Conservation (phyloP, 2,113 vertebrate genomes). For the Phrynosoma blainvillii region DNA sequence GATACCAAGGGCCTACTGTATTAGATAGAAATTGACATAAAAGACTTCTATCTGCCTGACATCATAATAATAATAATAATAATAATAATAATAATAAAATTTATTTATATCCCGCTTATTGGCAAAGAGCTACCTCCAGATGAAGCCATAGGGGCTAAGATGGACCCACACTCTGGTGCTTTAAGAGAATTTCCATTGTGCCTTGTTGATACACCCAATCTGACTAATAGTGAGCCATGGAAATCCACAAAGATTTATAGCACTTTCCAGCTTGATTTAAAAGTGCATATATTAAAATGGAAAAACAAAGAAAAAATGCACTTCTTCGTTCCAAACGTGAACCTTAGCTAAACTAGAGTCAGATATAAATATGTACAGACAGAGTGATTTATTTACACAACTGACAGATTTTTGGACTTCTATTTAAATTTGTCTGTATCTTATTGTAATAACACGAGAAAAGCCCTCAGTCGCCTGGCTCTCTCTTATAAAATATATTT, state of each 20-base stretch:
- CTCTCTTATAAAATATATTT: slow-evolving; percentile 23
- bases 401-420: slow-evolving; percentile 52
- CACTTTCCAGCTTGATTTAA: neutral
- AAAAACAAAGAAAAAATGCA: neutral
- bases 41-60: no score
- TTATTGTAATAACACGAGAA: slow-evolving; percentile 42
- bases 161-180: no score
- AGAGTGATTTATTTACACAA: slow-evolving; percentile 50
- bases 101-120: no score
- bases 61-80: no score
- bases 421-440: slow-evolving; percentile 44
- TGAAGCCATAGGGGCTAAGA: no score
- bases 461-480: slow-evolving; percentile 42
- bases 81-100: no score
- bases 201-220: no score
- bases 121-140: no score
- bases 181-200: no score
- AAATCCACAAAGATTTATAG: neutral
- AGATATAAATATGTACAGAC: slow-evolving; percentile 59
- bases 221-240: no score
- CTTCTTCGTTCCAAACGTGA: neutral
- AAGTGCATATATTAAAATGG: neutral
- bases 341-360: slow-evolving; percentile 57
- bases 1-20: no score
- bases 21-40: no score